phyloP scores from a whole-genome alignment of 1,140 invertebrate genomes.

The Parasteatoda tepidariorum region DNA sequence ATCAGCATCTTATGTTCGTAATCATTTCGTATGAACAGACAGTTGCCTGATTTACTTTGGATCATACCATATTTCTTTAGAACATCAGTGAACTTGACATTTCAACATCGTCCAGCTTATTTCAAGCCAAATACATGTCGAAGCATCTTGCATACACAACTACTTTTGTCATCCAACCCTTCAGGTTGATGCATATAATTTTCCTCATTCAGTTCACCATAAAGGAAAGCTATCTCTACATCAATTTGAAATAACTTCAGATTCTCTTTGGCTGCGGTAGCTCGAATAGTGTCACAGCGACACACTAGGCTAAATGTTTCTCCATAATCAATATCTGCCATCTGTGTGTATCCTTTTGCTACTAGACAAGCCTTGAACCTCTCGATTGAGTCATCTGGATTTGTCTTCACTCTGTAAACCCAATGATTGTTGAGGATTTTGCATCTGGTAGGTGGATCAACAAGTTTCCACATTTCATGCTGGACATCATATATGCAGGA shows the following conservation, averaged over 20 bases:
- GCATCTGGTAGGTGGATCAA: constrained; percentile 66
- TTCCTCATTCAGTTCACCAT: neutral
- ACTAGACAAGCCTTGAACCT: constrained; percentile 67
- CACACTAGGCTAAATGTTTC: constrained; percentile 62
- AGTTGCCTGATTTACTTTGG: neutral
- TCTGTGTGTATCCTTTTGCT: constrained; percentile 68
- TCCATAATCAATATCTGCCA: constrained; percentile 67
- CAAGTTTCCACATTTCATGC: constrained; percentile 68
- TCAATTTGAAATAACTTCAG: no score
- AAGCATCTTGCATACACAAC: neutral
- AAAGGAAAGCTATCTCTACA: no score
- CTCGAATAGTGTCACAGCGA: constrained; percentile 2
- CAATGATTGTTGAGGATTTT: constrained; percentile 67
- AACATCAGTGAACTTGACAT: constrained; percentile 5
- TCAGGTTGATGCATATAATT: neutral
- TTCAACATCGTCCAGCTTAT: neutral
- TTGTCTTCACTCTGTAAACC: constrained; percentile 68
- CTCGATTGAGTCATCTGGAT: constrained; percentile 27
- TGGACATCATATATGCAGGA: no score
- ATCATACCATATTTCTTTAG: no score
- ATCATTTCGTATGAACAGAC: neutral
- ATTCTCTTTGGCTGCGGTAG: neutral
- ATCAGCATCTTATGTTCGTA: neutral
- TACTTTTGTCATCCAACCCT: neutral
- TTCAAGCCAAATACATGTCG: neutral